phyloP scores from a whole-genome alignment of 2,797 vertebrate genomes.

The Cottoperca gobio region DNA sequence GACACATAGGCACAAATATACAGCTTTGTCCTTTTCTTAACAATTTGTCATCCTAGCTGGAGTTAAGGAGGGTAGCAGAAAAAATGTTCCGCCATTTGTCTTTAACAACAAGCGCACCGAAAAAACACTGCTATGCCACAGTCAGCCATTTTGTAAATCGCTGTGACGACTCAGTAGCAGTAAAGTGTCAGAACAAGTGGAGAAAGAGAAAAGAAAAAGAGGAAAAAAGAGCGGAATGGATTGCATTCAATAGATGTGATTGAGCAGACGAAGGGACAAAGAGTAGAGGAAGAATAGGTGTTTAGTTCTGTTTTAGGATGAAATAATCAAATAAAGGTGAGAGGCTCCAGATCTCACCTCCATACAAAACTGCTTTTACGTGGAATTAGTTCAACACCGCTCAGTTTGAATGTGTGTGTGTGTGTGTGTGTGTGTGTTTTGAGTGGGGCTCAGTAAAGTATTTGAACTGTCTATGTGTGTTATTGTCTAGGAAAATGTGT shows the following conservation, averaged over 20 bases:
- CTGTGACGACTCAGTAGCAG: conserved; percentile 56
- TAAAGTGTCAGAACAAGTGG: conserved; percentile 57
- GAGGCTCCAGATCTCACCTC: conserved; percentile 64
- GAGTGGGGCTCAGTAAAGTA: conserved; percentile 8
- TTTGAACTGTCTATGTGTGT: not conserved
- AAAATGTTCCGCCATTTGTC: conserved; percentile 69
- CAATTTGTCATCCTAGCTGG: conserved; percentile 60
- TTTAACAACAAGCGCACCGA: conserved; percentile 61
- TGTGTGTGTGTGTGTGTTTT: conserved; percentile 8
- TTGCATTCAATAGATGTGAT: conserved; percentile 43
- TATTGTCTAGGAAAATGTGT: not conserved
- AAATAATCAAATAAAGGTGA: conserved; percentile 53
- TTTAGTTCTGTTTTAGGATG: conserved; percentile 27
- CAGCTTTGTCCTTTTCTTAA: conserved; percentile 57
- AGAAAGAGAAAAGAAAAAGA: conserved; percentile 34
- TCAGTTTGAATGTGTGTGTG: conserved; percentile 31
- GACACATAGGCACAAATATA: conserved; percentile 35
- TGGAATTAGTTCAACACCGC: conserved; percentile 57
- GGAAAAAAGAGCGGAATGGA: conserved; percentile 21
- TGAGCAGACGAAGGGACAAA: conserved; percentile 12
- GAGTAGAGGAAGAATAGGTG: conserved; percentile 2
- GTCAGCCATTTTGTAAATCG: conserved; percentile 82
- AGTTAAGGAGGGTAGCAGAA: conserved; percentile 46
- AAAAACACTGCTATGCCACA: conserved; percentile 58
- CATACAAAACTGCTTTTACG: conserved; percentile 66